Base-by-base conservation (phyloP, 2,113 vertebrate species). In the Phaethornis superciliosus region DNA sequence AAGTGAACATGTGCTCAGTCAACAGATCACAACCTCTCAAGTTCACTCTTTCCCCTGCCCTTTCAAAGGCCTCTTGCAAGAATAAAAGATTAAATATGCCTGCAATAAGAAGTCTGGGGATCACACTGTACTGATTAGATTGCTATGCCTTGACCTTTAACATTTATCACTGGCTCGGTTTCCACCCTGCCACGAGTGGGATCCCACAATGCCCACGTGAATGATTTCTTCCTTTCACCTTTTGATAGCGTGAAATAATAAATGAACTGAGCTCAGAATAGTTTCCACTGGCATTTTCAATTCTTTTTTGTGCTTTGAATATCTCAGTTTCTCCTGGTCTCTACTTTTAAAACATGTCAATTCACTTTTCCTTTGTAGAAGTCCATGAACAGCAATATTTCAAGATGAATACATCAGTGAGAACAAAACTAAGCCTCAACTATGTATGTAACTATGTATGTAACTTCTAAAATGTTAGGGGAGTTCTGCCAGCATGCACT, bases 171-270 rank as follows among this genome's bases (percentile, higher is more conserved):
- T 47, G 65, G 42, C 54, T 65, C 62, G 68, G 85, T 49, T 67
- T 91, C 78, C 90, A 70, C 81, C 79, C 77, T 65, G 94, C 80
- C 67, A 60, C 2, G 49, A 69, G 87, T 86, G 77, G 85, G 92
- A 92, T 90, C 76, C 79, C 64, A 89, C 83, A 94, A 37, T 84
- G 64, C 78, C 77, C 75, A 95, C 70, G 86, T 68, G 70, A 91
- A 58, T 42, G 75, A 58, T 59, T 89, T 79, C 81, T 89, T 95
- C 91, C 87, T 89, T 95, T 93, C 83, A 88, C 80, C 81, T 87
- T 92, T 42, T 32, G 58, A 77, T 88, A 86, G 90, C 28, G 70
- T 84, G 95, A 95, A 95, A 84, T 44, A 86, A 4, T 24, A 68
- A 72, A 63, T 7, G 60, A 65, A 52, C 56, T 77, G 72, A 90